Conservation (phyloP, 2,113 vertebrate genomes). For the Takifugu flavidus region DNA sequence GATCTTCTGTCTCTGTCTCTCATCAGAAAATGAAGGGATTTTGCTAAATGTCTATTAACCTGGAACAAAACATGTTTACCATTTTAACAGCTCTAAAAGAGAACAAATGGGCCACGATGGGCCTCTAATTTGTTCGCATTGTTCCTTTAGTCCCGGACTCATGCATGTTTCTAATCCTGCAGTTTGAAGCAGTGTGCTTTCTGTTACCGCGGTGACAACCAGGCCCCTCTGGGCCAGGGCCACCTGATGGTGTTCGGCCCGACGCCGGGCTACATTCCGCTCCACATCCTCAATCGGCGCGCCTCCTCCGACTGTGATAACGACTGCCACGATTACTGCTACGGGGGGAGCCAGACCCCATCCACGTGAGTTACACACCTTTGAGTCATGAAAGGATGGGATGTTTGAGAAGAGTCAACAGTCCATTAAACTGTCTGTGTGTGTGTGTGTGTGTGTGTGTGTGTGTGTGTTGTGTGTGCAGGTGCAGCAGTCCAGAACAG, state of each 20-base stretch:
- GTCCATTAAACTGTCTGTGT: not conserved
- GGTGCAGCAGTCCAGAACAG: slow-evolving; percentile 60
- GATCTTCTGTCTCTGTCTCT: no score
- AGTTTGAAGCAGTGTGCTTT: slow-evolving; percentile 97
- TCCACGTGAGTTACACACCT: slow-evolving; percentile 39
- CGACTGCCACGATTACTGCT: slow-evolving; percentile 75
- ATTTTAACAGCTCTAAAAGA: no score
- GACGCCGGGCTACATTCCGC: slow-evolving; percentile 84
- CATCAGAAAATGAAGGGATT: no score
- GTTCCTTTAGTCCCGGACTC: not conserved
- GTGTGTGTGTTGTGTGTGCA: slow-evolving; percentile 13
- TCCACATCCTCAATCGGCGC: slow-evolving; percentile 79
- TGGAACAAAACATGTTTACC: no score
- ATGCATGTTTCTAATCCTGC: not conserved
- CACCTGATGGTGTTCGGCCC: slow-evolving; percentile 88
- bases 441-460: not conserved
- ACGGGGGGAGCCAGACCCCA: slow-evolving; percentile 70
- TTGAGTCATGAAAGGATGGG: not conserved
- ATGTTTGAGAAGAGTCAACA: no score
- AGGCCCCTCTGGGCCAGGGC: slow-evolving; percentile 90
- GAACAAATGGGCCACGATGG: not conserved
- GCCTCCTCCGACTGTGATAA: slow-evolving; percentile 77
- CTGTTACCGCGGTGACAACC: slow-evolving; percentile 87
- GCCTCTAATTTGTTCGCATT: no score
- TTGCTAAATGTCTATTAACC: no score